Base-by-base conservation (phyloP, 2,113 vertebrate species). In the Phylloscopus whistleri region DNA sequence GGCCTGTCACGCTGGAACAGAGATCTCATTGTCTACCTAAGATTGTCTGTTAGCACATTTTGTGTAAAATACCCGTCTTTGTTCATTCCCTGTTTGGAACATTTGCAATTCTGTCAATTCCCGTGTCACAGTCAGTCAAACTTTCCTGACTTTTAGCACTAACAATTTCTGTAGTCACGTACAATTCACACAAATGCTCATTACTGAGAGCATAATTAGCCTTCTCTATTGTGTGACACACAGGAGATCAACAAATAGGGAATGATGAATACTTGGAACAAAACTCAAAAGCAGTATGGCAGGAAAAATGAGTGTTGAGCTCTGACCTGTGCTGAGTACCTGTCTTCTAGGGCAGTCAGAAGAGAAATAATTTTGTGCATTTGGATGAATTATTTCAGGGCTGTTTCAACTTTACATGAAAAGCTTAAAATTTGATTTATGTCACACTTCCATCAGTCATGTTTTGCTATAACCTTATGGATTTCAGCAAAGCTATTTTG, bases 191-290 rank as follows among this genome's bases (percentile, higher is more conserved):
- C 58, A 74, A 83, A 74, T 35, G 52, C 69, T 96, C 48, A 17
- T 96, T 85, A 87, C 11, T 64, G 76, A 72, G 85, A 80, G 39
- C 15, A 2, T 81, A 95, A 96, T 90, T 95, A 93, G 64, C 79
- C 56, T 27, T 31, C 64, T 62, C 70, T 41, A 56, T 90, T 16
- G 1, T 0, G 1, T 80, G 85, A 74, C 87, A 94, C 39, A 18
- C 21, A 23, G 67, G 43, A 52, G 72, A 75, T 89, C 63, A 93
- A 41, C 75, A 88, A 78, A 88, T 17, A 63, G 64, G 21, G 63
- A 90, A 41, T 88, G 68, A 80, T 67, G 75, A 95, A 55, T 68
- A 72, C 49, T 19, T 84, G 79, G 84, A 89, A 78, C 41, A 63
- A 76, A 93, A 64, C 73, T 81, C 74, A 48, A 28, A 67, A 43